phyloP scores from a whole-genome alignment of 2,888 invertebrate species.

The Pandemis heparana region DNA sequence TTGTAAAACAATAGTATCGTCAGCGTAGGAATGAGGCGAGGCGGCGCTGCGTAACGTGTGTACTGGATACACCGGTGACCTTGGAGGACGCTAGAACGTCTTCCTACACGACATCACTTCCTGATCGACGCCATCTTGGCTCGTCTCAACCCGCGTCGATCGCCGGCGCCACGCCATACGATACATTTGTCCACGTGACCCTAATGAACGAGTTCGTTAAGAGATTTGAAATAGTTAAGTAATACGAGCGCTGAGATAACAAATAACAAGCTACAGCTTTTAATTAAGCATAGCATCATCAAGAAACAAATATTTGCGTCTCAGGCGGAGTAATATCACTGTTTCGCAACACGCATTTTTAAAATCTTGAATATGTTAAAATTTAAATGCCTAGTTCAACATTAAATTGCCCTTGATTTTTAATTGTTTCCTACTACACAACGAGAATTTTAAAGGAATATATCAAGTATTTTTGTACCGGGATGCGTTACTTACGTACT shows the following conservation, averaged over 20 bases:
- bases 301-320: constrained; percentile 5
- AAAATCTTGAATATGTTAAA: too few relatives aligned
- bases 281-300: constrained; percentile 14
- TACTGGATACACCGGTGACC: constrained; percentile 70
- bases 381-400: too few relatives aligned
- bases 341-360: background rate
- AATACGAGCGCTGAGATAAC: constrained; percentile 28
- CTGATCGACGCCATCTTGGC: constrained; percentile 79
- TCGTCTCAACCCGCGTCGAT: constrained; percentile 55
- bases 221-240: constrained; percentile 39
- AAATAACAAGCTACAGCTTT: constrained; percentile 23
- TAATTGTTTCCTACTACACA: too few relatives aligned
- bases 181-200: constrained; percentile 39
- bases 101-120: constrained; percentile 82
- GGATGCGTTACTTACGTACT: too few relatives aligned
- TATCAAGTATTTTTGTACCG: too few relatives aligned
- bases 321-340: background rate
- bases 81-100: constrained; percentile 80
- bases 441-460: too few relatives aligned
- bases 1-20: constrained; percentile 66
- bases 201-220: constrained; percentile 39
- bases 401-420: too few relatives aligned
- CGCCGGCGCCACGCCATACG: constrained; percentile 52
- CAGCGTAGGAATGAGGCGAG: constrained; percentile 50
- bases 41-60: constrained; percentile 62